phyloP scores from a whole-genome alignment of 2,797 vertebrate species.

The Podargus strigoides region DNA sequence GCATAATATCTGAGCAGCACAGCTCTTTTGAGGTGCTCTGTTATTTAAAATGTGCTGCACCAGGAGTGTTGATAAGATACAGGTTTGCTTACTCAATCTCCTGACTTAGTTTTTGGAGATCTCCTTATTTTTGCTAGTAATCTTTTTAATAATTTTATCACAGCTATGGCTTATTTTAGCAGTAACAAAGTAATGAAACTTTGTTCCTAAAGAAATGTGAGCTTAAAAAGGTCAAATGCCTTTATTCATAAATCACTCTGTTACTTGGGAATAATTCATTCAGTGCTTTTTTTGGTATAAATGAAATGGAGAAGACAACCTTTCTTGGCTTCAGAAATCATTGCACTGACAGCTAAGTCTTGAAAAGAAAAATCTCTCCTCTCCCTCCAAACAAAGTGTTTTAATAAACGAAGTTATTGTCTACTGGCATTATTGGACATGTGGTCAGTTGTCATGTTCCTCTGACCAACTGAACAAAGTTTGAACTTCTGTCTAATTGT shows the following conservation, averaged over 20 bases:
- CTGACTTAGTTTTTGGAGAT: background rate
- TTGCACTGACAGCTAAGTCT: constrained; percentile 9
- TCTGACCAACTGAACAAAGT: constrained; percentile 90
- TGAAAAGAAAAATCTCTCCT: background rate
- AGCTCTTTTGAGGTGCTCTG: background rate
- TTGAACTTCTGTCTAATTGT: constrained; percentile 90
- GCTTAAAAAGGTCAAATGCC: constrained; percentile 1
- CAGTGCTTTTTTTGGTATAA: background rate
- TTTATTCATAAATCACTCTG: constrained; percentile 29
- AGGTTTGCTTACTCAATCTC: background rate
- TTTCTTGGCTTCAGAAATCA: constrained; percentile 27
- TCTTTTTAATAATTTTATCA: background rate
- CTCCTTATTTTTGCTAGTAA: background rate
- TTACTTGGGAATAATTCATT: constrained; percentile 8
- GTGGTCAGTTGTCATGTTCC: constrained; percentile 93
- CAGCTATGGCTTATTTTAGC: background rate
- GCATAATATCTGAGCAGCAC: background rate
- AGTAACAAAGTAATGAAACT: background rate
- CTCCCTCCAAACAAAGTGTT: constrained; percentile 60
- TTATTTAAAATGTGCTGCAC: background rate
- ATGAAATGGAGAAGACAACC: constrained; percentile 32
- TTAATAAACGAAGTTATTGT: constrained; percentile 75
- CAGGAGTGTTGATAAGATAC: background rate
- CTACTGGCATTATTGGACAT: constrained; percentile 80
- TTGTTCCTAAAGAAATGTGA: background rate